Evolutionary conservation across 2,888 invertebrate species (phyloP).

Genomic region (Sminthurides aquaticus): DNA sequence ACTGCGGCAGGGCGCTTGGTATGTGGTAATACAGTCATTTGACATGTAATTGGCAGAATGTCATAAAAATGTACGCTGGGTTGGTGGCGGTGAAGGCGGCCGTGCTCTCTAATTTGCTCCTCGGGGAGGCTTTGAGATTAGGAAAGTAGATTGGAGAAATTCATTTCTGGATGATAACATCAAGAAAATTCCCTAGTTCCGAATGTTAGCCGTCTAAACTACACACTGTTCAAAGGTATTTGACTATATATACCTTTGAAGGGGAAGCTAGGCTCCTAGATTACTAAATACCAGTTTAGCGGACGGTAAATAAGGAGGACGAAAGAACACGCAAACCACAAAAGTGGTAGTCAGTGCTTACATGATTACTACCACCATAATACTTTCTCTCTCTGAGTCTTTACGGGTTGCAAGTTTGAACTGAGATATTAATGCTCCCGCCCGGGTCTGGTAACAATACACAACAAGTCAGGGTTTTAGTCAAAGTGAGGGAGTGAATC

Average conservation of each 20-base stretch:
- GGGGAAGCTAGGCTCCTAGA: too few species aligned
- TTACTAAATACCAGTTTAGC: not conserved
- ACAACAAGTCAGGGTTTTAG: too few species aligned
- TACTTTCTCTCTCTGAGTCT: too few species aligned
- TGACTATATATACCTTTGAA: too few species aligned
- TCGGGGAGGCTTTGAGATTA: not conserved
- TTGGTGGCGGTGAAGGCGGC: not conserved
- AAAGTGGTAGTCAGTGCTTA: too few species aligned
- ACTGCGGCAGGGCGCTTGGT: not conserved
- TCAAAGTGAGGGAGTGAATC: too few species aligned
- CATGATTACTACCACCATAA: too few species aligned
- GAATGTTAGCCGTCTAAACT: not conserved
- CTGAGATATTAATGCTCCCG: too few species aligned
- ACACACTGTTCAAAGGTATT: not conserved
- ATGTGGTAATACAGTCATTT: not conserved
- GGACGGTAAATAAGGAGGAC: too few species aligned
- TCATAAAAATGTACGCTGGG: not conserved
- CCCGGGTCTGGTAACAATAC: too few species aligned
- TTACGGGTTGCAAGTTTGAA: too few species aligned
- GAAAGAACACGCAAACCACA: not conserved
- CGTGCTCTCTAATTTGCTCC: not conserved
- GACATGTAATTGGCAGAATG: not conserved
- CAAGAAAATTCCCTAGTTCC: not conserved
- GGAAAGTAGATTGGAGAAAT: not conserved
- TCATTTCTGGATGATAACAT: not conserved